Evolutionary conservation across 2,797 vertebrate genomes (phyloP).

Genomic region (Enteromius thamalakanensis): DNA sequence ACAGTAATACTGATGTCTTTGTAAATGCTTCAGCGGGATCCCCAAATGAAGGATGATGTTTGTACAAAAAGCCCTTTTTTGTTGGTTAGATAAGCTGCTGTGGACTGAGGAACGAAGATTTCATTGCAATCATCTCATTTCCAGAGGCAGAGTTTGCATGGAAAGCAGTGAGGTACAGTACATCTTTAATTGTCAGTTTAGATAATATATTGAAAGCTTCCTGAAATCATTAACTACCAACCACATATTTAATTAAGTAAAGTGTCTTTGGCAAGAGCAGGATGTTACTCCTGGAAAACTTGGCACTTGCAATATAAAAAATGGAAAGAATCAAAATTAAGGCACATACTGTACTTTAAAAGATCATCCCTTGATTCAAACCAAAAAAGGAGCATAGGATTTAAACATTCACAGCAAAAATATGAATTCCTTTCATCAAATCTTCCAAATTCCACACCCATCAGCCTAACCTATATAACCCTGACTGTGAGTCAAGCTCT

Average conservation of each 20-base stretch:
- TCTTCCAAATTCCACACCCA: conserved; percentile 31
- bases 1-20: conserved; percentile 35
- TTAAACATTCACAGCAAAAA: conserved; percentile 60
- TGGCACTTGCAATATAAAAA: conserved; percentile 27
- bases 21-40: conserved; percentile 53
- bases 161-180: conserved; percentile 1
- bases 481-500: conserved; percentile 53
- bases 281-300: conserved; percentile 12
- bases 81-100: conserved; percentile 45
- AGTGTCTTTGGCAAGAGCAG: conserved; percentile 18
- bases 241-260: conserved; percentile 22
- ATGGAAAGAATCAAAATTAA: not conserved
- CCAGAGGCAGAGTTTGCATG: not conserved
- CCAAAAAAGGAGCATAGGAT: conserved; percentile 59
- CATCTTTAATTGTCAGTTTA: conserved; percentile 15
- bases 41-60: conserved; percentile 34
- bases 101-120: not conserved
- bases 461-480: conserved; percentile 46
- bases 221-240: conserved; percentile 15
- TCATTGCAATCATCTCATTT: conserved; percentile 6
- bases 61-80: conserved; percentile 43
- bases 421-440: conserved; percentile 55
- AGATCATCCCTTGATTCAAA: conserved; percentile 8
- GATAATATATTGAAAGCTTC: conserved; percentile 20
- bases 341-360: conserved; percentile 14